Base-by-base conservation (phyloP, 2,888 invertebrate genomes). In the Spilosoma lubricipeda region DNA sequence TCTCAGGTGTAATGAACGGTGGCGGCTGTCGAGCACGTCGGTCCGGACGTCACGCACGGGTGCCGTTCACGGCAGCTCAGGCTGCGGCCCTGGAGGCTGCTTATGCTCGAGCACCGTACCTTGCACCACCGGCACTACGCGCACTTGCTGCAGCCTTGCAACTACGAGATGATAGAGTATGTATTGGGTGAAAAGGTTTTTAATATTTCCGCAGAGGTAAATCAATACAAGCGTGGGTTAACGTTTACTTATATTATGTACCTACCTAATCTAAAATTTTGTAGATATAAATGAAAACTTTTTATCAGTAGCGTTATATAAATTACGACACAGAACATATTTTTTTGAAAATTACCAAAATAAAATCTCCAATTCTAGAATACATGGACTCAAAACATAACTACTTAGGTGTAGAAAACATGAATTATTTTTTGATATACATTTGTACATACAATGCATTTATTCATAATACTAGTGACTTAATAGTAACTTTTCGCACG, bases 11-110 rank as follows among this genome's bases (percentile, higher is more conserved):
- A 87, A 88, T 88, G 88, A 93, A 84, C 85, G 88, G 88, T 73
- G 88, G 87, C 66, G 89, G 92, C 36, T 93, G 95, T 83, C 95
- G 96, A 73, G 84, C 90, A 8, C 94, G 97, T 5, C 96, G 97
- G 77, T 93, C 97, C 23, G 97, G 97, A 1, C 93, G 97, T 67
- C 97, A 97, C 90, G 97, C 97, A 66, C 93, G 98, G 70, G 97
- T 98, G 86, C 98, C 98, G 4, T 98, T 98, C 91, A 97, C 97
- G 18, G 96, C 96, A 5, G 95, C 96, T 74, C 98, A 98, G 92
- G 95, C 98, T 48, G 93, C 96, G 20, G 95, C 97, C 76, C 89
- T 98, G 80, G 98, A 98, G 92, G 96, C 97, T 27, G 97, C 97
- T 80, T 98, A 97, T 88, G 95, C 95, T 52, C 95, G 96, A 52